A percentile compares a stretch with the other conserved stretches of the same genome.
Conservation (phyloP, 2,888 invertebrate genomes). For the Pandemis heparana region DNA sequence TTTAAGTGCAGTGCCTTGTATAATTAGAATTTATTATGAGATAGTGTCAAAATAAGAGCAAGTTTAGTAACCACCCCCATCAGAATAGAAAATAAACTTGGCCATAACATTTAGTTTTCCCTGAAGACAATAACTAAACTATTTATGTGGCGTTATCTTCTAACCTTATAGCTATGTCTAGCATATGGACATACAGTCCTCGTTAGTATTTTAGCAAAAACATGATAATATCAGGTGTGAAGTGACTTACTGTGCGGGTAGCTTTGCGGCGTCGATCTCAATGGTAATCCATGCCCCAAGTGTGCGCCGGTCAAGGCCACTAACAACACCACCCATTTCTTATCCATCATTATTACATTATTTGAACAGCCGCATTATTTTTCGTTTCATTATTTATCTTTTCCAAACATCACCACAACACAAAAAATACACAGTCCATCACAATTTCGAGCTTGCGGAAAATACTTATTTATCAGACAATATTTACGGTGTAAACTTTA, state of each 20-base stretch:
- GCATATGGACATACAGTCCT: not conserved
- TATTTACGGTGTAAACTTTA: constrained; percentile 61
- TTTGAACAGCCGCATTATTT: constrained; percentile 79
- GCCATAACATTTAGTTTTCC: not conserved
- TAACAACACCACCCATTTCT: constrained; percentile 80
- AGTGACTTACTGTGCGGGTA: constrained; percentile 82
- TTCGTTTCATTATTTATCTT: constrained; percentile 81
- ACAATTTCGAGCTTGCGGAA: constrained; percentile 70
- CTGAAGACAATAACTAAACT: not conserved
- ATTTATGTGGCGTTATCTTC: not conserved
- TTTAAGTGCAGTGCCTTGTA: not conserved
- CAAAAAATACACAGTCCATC: constrained; percentile 83
- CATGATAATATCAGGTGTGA: constrained; percentile 49
- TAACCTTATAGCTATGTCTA: constrained; percentile 12
- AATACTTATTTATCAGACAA: constrained; percentile 62
- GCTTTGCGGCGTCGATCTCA: constrained; percentile 77
- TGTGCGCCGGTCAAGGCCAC: constrained; percentile 78
- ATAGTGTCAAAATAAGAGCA: not conserved
- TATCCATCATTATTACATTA: constrained; percentile 81
- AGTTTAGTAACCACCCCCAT: not conserved
- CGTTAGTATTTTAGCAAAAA: constrained; percentile 43
- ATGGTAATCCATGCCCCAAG: constrained; percentile 76
- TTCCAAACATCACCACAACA: constrained; percentile 81
- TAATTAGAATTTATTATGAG: not conserved
- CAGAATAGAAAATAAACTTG: constrained; percentile 26